Evolutionary conservation across 2,113 vertebrate genomes (phyloP), one percentile per base, ranked within the genome.

Genomic region (Ammodytes dubius): DNA sequence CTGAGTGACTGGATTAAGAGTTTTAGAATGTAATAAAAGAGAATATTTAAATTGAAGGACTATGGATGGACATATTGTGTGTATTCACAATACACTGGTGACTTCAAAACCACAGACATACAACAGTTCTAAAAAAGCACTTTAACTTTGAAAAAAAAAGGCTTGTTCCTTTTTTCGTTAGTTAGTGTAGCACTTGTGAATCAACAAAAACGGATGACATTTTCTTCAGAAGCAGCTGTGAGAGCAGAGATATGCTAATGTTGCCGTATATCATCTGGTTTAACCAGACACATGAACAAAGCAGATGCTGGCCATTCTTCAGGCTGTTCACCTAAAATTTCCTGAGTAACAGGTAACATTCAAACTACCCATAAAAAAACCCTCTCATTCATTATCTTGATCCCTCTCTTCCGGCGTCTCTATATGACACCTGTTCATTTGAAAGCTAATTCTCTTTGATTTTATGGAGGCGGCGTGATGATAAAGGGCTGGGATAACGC

Each of bases 371-470:
- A 14, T 7, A 47, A 49, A 83, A 74, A 47, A 4, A 5, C 40
- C 17, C n/a, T 37, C 15, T 42, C 52, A 2, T 10, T 43, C 43
- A 7, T 40, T 50, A 4, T 58, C n/a, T 60, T 50, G 3, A 4
- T 56, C 17, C 5, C n/a, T 42, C 49, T 47, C 15, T 14, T 11
- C 15, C 9, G 11, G 19, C 11, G 58, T 70, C 27, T 84, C 46
- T 59, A 37, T 79, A 59, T 13, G 37, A 90, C 95, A 94, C 92
- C 92, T 94, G 94, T 84, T 92, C 80, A 87, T 92, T 93, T 93
- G 79, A 92, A 88, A 88, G 60, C 87, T 83, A 90, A 92, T 93
- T 91, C 88, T 77, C 89, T 94, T 94, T 94, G 92, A 95, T 93
- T 94, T 93, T 89, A 92, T 89, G 91, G 85, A 89, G 85, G 87